Evolutionary conservation across 2,888 invertebrate genomes (phyloP), one percentile per base, ranked within the genome.

Genomic region (Amblyjoppa proteus): DNA sequence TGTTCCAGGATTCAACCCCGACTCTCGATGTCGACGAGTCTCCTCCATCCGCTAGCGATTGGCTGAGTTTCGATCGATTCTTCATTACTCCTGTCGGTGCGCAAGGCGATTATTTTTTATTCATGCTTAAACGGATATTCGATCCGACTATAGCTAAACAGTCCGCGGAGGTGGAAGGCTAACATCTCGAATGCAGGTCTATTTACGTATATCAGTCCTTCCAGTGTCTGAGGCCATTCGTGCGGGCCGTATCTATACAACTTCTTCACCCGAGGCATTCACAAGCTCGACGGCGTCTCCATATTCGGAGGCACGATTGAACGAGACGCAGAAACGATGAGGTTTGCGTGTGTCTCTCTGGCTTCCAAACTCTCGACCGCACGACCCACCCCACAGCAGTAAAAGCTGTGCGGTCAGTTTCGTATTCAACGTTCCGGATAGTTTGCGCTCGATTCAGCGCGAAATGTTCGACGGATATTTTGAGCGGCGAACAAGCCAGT

Each of bases 1-100:
- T 69, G 53, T 34, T 77, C 38, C 28, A 20, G 13, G 13, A 2
- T 68, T 49, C 11, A 25, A 41, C 53, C 38, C 25, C 38, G 11
- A n/a, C 56, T 69, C 28, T 49, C 31, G 53, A 68, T 45, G 38
- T 61, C 74, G 61, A 61, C 41, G 58, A 74, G 58, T 13, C 58
- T 58, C 58, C 28, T 58, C 13, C 3, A 28, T 28, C 13, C 58
- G 20, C 38, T 25, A n/a, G 20, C 38, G 38, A 68, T 38, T 6
- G 38, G 41, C 25, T 41, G 28, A 70, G 51, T 49, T 51, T 70
- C 31, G 70, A 70, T 70, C 70, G 70, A 70, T 70, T 31, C 49
- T 70, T 70, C 31, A 70, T 51, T 31, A 51, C 16, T 31, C 70
- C n/a, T 34, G 28, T 31, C 34, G 70, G 51, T 51, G 70, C 51